Evolutionary conservation across 2,797 vertebrate genomes (phyloP).

Genomic region (Lagodon rhomboides): DNA sequence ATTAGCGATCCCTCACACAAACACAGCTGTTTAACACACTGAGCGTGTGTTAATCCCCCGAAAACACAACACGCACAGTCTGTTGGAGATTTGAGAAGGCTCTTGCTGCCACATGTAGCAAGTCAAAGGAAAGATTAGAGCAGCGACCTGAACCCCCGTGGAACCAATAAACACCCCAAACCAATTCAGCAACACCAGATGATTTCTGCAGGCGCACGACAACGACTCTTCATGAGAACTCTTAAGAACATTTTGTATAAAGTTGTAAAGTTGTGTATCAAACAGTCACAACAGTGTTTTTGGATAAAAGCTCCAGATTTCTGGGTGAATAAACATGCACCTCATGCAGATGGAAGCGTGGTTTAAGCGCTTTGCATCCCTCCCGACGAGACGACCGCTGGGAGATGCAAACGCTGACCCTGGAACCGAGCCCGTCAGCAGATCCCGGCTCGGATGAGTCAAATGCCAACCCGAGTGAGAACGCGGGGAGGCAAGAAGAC

Average conservation of each 20-base stretch:
- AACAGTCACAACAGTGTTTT: neutral
- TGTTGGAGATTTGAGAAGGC: slow-evolving; percentile 39
- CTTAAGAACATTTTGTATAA: neutral
- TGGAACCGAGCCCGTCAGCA: slow-evolving; percentile 60
- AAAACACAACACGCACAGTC: slow-evolving; percentile 49
- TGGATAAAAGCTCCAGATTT: neutral
- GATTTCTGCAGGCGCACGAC: neutral
- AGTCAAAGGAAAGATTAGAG: slow-evolving; percentile 57
- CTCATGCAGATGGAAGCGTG: slow-evolving; percentile 23
- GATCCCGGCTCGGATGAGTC: slow-evolving; percentile 52
- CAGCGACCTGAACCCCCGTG: slow-evolving; percentile 29
- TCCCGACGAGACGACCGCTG: slow-evolving; percentile 19
- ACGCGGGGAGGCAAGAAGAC: slow-evolving; percentile 34
- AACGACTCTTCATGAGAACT: neutral
- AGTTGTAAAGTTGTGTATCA: neutral
- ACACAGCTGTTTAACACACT: slow-evolving; percentile 56
- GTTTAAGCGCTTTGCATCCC: slow-evolving; percentile 38
- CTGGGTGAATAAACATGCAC: neutral
- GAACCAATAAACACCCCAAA: slow-evolving; percentile 11
- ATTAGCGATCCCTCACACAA: slow-evolving; percentile 19
- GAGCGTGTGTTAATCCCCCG: slow-evolving; percentile 47
- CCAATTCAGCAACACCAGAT: neutral
- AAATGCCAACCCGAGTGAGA: slow-evolving; percentile 47
- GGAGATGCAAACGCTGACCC: slow-evolving; percentile 61
- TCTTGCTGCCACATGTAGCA: slow-evolving; percentile 34